These are phyloP conservation scores for Willowsia nigromaculata DNA, from an alignment of 2,888 invertebrate genomes.

Conservation along the genomic window DNA sequence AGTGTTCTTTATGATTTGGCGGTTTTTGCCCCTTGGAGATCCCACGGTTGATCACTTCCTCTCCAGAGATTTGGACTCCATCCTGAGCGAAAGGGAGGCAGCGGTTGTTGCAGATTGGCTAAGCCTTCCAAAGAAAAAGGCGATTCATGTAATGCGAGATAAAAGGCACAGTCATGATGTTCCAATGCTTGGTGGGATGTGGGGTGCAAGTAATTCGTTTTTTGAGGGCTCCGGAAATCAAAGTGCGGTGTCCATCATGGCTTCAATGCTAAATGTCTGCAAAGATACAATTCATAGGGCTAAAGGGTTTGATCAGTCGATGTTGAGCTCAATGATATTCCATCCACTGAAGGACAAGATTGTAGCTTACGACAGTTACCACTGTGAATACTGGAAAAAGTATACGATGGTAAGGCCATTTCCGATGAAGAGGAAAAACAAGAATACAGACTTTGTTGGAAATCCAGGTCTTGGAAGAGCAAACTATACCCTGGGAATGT, in stretches of 20 bases:
- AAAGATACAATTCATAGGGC: background rate
- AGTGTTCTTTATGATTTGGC: background rate
- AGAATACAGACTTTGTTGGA: background rate
- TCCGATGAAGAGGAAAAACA: background rate
- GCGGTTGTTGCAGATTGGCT: slow-evolving; percentile 18
- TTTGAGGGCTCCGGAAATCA: background rate
- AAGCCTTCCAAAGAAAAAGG: background rate
- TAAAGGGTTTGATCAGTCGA: background rate
- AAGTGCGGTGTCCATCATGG: background rate
- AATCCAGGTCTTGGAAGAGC: slow-evolving; percentile 80
- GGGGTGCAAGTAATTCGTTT: slow-evolving; percentile 21
- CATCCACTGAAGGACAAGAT: background rate
- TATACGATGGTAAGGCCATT: background rate
- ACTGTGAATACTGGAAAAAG: background rate
- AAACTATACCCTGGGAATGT: background rate
- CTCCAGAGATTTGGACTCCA: slow-evolving; percentile 12
- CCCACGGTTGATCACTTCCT: slow-evolving; percentile 1
- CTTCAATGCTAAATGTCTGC: background rate
- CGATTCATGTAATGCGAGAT: slow-evolving; percentile 34
- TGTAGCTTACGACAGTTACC: background rate
- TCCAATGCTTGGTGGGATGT: slow-evolving; percentile 1
- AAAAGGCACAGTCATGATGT: background rate
- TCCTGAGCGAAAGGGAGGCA: background rate
- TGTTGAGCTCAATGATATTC: background rate
- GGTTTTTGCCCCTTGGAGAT: slow-evolving; percentile 21